Evolutionary conservation across 2,113 vertebrate genomes (phyloP), one percentile per base, ranked within the genome.

Genomic region (Peromyscus polionotus): DNA sequence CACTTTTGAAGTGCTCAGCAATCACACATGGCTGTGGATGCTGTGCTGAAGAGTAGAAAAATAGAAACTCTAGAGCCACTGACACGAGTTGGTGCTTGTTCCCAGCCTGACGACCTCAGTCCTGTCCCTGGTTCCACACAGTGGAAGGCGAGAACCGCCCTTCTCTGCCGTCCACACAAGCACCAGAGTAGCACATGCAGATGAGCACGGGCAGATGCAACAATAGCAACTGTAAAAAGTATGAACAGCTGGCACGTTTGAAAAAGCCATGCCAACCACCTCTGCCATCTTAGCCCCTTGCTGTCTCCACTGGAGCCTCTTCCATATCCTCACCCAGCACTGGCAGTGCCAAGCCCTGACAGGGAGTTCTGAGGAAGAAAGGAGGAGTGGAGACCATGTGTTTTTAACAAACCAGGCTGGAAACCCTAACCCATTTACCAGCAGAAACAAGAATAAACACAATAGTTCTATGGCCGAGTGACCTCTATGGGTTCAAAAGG

Each of bases 401-500:
- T 84, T 93, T 94, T 94, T 57, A 95, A 95, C 76, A 97, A 94
- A 88, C 92, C 85, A 77, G 57, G 80, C 59, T 95, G 59, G 63
- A 96, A 97, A 90, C 84, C 39, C 77, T 84, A 96, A 90, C 79
- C 31, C 73, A 91, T 89, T 97, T 94, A 90, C 79, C 92, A 87
- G 36, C 61, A 90, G 61, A 91, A 96, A 97, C 84, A 93, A 96
- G 91, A 75, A 93, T 67, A 75, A 94, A 94, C 73, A 95, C 73
- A 95, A 97, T 85, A 81, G 88, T 61, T 96, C 19, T 77, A 33
- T 59, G 84, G 79, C 33, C 72, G 51, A 95, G 51, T 73, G 80
- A 94, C 93, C 90, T 94, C 79, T 48, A 88, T 85, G 84, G 54
- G 94, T 96, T 97, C 95, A 97, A 95, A 90, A 93, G 76, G 79